Evolutionary conservation across 2,113 vertebrate species (phyloP).

Genomic region (Chelonoidis abingdonii): DNA sequence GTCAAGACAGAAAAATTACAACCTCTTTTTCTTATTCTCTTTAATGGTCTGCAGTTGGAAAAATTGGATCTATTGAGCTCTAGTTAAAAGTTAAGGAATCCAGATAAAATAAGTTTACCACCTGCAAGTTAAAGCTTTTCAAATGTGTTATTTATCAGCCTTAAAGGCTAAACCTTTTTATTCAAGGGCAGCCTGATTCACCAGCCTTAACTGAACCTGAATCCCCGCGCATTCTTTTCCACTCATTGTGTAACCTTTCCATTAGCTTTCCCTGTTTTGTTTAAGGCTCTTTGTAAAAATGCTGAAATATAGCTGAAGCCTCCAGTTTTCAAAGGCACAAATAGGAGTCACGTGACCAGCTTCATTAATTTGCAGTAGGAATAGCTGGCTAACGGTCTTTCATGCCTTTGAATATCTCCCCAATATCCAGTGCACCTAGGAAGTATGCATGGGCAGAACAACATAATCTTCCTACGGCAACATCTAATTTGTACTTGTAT

Average conservation of each 20-base stretch:
- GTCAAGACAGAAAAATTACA: slow-evolving; percentile 67
- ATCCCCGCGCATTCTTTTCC: slow-evolving; percentile 28
- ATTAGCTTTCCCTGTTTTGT: background rate
- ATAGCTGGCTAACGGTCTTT: background rate
- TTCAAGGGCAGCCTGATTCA: background rate
- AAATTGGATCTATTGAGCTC: slow-evolving; percentile 54
- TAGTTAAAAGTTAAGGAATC: slow-evolving; percentile 54
- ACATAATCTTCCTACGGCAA: background rate
- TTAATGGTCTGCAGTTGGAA: slow-evolving; percentile 62
- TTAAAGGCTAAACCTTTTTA: slow-evolving; percentile 47
- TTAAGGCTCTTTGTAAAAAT: background rate
- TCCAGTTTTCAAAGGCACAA: background rate
- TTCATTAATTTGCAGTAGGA: background rate
- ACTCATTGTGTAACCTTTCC: slow-evolving; percentile 21
- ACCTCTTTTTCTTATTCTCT: slow-evolving; percentile 55
- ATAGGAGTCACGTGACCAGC: background rate
- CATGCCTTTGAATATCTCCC: background rate
- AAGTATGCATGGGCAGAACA: background rate
- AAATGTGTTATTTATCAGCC: slow-evolving; percentile 62
- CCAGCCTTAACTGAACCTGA: slow-evolving; percentile 9
- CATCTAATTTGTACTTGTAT: background rate
- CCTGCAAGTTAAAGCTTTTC: slow-evolving; percentile 49
- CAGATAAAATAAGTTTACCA: slow-evolving; percentile 59
- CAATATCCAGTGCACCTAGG: background rate
- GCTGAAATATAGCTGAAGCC: background rate